These are phyloP conservation scores for Coelogynopora nodosa DNA, from an alignment of 2,888 invertebrate genomes.

Conservation along the genomic window DNA sequence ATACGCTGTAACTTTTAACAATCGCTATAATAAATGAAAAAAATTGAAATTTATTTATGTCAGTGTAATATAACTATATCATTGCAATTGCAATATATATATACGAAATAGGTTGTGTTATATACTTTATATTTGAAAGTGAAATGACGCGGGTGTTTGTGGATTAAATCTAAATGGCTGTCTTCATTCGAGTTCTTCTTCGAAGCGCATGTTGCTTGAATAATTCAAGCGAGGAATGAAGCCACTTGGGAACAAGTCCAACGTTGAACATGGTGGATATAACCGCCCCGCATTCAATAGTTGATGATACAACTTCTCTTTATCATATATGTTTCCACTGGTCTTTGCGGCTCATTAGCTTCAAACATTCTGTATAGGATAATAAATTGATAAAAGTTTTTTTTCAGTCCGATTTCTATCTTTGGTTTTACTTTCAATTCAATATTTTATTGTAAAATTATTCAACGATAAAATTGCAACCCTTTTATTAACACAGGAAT, in stretches of 20 bases:
- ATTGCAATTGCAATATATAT: neutral
- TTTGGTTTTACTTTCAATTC: no score
- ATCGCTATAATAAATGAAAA: no score
- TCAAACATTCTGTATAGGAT: neutral
- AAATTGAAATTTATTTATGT: no score
- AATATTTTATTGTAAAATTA: no score
- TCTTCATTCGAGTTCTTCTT: neutral
- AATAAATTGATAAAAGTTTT: slow-evolving; percentile 6
- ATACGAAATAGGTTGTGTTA: neutral
- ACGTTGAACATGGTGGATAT: neutral
- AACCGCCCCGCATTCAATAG: neutral
- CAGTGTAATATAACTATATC: no score
- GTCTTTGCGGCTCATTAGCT: slow-evolving; percentile 10
- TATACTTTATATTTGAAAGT: neutral
- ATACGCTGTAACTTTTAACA: no score
- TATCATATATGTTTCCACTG: neutral
- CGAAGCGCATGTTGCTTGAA: slow-evolving; percentile 7
- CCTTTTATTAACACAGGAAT: no score
- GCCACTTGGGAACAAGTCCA: neutral
- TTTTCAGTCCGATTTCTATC: neutral
- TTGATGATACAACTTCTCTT: neutral
- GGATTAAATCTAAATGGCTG: slow-evolving; percentile 10
- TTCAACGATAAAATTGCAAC: no score
- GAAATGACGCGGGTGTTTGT: neutral
- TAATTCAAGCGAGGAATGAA: slow-evolving; percentile 7